A percentile compares a stretch with the other conserved stretches of the same genome.
These are phyloP conservation scores for Sebastes kiyomatsui DNA, from an alignment of 2,797 vertebrate species.

Conservation along the genomic window DNA sequence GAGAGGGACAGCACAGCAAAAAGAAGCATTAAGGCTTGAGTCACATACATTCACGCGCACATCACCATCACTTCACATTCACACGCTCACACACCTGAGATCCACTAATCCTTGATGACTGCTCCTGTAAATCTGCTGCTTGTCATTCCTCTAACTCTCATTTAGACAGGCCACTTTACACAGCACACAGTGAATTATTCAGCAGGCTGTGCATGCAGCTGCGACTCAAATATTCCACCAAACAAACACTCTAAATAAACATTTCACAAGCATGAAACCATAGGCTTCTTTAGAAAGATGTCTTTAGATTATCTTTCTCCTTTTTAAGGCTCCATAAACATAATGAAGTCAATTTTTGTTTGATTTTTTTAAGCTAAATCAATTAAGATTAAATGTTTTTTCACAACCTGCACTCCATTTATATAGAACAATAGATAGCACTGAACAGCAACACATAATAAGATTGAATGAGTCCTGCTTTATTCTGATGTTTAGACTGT, in stretches of 20 bases:
- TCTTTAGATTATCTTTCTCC: slow-evolving; percentile 4
- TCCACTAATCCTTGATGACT: slow-evolving; percentile 37
- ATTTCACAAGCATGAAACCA: slow-evolving; percentile 26
- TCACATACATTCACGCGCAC: background rate
- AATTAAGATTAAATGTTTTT: background rate
- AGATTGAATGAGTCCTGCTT: background rate
- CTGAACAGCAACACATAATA: background rate
- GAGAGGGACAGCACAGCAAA: slow-evolving; percentile 16
- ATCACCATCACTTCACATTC: background rate
- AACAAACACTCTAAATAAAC: slow-evolving; percentile 42
- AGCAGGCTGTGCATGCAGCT: slow-evolving; percentile 19
- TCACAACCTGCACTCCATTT: background rate
- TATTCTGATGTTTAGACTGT: background rate
- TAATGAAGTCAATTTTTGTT: slow-evolving; percentile 19
- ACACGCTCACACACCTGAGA: slow-evolving; percentile 10
- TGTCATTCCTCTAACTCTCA: slow-evolving; percentile 50
- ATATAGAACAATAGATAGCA: background rate
- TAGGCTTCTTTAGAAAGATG: slow-evolving; percentile 2
- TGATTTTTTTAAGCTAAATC: background rate
- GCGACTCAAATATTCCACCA: slow-evolving; percentile 31
- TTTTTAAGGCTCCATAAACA: background rate
- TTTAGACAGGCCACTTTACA: slow-evolving; percentile 42
- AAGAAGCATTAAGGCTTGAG: slow-evolving; percentile 3
- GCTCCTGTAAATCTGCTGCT: slow-evolving; percentile 51
- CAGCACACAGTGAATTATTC: slow-evolving; percentile 59